Evolutionary conservation across 2,797 vertebrate species (phyloP).

Genomic region (Macropodus opercularis): DNA sequence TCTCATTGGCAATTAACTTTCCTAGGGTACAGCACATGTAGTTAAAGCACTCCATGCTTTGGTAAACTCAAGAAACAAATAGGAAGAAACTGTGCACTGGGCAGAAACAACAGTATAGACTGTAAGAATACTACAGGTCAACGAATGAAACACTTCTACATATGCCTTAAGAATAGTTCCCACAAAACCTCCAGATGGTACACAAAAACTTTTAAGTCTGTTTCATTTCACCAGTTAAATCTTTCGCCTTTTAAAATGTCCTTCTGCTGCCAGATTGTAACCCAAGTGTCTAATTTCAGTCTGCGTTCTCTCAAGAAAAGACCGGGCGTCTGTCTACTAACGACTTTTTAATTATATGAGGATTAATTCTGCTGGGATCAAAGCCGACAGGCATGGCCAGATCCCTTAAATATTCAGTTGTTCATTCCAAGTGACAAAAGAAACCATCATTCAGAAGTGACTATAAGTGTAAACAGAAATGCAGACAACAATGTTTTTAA

Average conservation of each 20-base stretch:
- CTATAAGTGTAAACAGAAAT: constrained; percentile 23
- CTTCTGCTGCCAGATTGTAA: constrained; percentile 37
- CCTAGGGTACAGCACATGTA: constrained; percentile 13
- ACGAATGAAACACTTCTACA: background rate
- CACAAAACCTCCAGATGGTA: constrained; percentile 1
- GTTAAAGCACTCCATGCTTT: constrained; percentile 3
- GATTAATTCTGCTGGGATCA: constrained; percentile 65
- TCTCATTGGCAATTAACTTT: constrained; percentile 65
- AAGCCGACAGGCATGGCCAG: constrained; percentile 34
- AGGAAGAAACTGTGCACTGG: background rate
- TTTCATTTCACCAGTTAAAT: constrained; percentile 9
- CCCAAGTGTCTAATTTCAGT: constrained; percentile 35
- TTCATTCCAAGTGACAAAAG: constrained; percentile 20
- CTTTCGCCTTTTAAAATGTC: constrained; percentile 4
- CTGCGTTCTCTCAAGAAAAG: constrained; percentile 42
- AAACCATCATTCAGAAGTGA: constrained; percentile 14
- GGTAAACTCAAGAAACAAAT: constrained; percentile 8
- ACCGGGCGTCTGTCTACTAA: constrained; percentile 49
- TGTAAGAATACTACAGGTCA: background rate
- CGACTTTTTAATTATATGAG: constrained; percentile 60
- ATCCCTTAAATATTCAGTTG: constrained; percentile 41
- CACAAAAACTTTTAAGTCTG: background rate
- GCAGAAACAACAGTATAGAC: background rate
- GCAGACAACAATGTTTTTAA: constrained; percentile 13
- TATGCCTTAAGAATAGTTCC: background rate